A percentile compares a stretch with the other conserved stretches of the same genome.
These are phyloP conservation scores for Nomada ruficornis DNA, from an alignment of 2,888 invertebrate species.

Conservation along the genomic window DNA sequence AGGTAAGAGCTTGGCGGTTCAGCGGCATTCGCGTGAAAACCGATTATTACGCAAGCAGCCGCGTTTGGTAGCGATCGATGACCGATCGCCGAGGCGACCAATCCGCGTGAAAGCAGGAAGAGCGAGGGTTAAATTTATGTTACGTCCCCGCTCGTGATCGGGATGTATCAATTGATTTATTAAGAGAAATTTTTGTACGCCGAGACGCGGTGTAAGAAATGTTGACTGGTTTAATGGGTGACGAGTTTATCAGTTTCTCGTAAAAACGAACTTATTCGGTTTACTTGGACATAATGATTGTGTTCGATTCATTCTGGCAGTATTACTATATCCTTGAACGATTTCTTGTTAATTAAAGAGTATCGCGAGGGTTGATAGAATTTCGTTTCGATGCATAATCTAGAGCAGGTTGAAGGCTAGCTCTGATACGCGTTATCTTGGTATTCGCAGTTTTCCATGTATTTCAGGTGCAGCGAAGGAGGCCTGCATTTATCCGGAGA, in stretches of 20 bases:
- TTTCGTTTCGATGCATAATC: too few species aligned
- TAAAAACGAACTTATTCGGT: too few species aligned
- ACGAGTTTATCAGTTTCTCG: too few species aligned
- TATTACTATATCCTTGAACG: too few species aligned
- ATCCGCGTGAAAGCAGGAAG: constrained; percentile 39
- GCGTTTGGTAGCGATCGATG: constrained; percentile 2
- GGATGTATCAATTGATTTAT: background rate
- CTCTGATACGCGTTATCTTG: too few species aligned
- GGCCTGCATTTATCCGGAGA: background rate
- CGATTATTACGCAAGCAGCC: constrained; percentile 22
- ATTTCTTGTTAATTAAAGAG: too few species aligned
- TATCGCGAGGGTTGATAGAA: too few species aligned
- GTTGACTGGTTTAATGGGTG: too few species aligned
- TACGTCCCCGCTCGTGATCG: background rate
- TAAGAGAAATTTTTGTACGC: background rate
- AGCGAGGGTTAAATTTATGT: background rate
- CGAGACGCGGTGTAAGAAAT: too few species aligned
- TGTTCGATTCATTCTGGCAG: too few species aligned
- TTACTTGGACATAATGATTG: too few species aligned
- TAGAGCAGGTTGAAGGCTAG: too few species aligned
- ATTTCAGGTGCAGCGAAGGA: background rate
- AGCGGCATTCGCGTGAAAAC: constrained; percentile 16
- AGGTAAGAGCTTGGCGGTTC: constrained; percentile 7
- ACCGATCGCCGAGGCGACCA: background rate
- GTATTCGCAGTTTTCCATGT: background rate